Percentiles rank a stretch among this genome's conserved stretches.
phyloP scores from a whole-genome alignment of 2,113 vertebrate genomes.

The Carettochelys insculpta region DNA sequence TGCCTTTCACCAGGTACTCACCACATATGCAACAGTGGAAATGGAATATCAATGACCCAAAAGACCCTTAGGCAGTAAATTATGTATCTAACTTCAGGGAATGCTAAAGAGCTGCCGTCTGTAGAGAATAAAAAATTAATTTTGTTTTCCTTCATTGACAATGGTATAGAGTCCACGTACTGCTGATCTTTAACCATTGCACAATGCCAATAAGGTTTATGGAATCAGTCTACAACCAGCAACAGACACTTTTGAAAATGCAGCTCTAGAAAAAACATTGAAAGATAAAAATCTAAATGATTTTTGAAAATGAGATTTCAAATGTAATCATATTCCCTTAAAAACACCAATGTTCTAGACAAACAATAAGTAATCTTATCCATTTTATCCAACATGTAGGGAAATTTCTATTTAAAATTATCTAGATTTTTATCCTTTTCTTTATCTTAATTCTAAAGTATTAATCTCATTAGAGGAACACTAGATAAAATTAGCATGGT shows the following conservation, averaged over 20 bases:
- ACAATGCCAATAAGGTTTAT: background rate
- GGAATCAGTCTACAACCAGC: background rate
- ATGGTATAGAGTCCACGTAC: background rate
- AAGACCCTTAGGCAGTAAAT: background rate
- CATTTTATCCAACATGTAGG: background rate
- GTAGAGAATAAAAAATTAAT: background rate
- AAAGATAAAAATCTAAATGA: slow-evolving; percentile 24
- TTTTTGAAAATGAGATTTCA: slow-evolving; percentile 4
- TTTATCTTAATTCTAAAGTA: slow-evolving; percentile 20
- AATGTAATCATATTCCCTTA: slow-evolving; percentile 14
- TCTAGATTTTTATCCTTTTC: background rate
- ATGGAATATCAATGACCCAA: background rate
- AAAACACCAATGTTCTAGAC: background rate
- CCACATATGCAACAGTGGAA: background rate
- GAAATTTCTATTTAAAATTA: slow-evolving; percentile 12
- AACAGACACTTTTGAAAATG: slow-evolving; percentile 8
- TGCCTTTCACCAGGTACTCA: background rate
- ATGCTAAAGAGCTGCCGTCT: background rate
- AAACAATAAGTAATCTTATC: slow-evolving; percentile 30
- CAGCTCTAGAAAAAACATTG: slow-evolving; percentile 14
- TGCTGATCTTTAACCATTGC: background rate
- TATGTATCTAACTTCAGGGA: background rate
- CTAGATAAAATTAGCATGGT: background rate
- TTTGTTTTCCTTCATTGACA: background rate
- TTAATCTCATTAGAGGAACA: slow-evolving; percentile 29